Conservation (phyloP, 2,797 vertebrate species). For the Lindbergichthys nudifrons region DNA sequence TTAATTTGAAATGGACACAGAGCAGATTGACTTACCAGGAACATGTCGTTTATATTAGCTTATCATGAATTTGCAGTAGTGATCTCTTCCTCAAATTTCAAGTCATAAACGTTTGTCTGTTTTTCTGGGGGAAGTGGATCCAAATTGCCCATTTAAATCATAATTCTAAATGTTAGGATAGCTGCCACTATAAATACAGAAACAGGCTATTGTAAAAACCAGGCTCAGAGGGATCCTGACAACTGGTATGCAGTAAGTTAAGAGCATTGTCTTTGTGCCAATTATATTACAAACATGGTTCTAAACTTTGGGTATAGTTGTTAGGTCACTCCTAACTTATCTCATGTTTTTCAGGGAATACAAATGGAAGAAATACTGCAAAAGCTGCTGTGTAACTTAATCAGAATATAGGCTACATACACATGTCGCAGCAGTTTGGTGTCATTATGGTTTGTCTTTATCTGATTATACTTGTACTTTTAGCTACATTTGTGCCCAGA, state of each 20-base stretch:
- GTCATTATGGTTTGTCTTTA: not conserved
- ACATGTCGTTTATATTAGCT: not conserved
- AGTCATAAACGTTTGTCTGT: not conserved
- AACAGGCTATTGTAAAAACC: not conserved
- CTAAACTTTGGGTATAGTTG: conserved; percentile 8
- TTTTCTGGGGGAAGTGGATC: not conserved
- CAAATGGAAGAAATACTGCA: not conserved
- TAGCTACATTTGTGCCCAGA: not conserved
- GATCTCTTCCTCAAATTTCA: not conserved
- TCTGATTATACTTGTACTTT: not conserved
- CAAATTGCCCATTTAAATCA: not conserved
- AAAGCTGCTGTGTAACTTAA: not conserved
- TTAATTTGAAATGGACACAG: not conserved
- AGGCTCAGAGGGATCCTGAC: conserved; percentile 3
- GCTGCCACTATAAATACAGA: not conserved
- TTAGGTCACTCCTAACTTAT: conserved; percentile 3
- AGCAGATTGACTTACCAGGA: not conserved
- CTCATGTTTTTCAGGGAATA: conserved; percentile 6
- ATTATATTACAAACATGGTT: conserved; percentile 31
- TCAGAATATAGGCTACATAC: not conserved
- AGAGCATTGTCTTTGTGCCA: conserved; percentile 12
- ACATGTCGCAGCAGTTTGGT: not conserved
- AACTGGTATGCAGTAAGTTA: conserved; percentile 24
- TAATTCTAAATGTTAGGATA: not conserved
- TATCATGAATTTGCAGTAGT: not conserved